Conservation (phyloP, 2,888 invertebrate species). For the Ephialtes manifestator region DNA sequence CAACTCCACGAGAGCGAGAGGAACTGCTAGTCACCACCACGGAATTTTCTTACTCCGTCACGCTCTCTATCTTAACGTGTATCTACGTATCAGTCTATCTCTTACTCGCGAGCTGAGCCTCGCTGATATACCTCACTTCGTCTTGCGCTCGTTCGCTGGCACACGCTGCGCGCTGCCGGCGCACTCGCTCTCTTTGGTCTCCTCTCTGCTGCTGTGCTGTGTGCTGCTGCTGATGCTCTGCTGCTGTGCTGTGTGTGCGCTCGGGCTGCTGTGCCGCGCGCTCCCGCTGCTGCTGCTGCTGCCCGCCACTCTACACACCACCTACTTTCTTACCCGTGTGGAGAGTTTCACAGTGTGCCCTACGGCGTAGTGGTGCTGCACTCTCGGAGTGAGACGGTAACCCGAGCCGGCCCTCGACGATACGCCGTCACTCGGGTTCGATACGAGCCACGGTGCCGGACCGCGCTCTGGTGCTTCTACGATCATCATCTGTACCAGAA, state of each 20-base stretch:
- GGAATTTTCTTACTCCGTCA: constrained; percentile 57
- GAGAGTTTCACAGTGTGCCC: constrained; percentile 70
- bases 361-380: constrained; percentile 73
- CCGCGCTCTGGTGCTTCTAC: constrained; percentile 52
- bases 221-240: constrained; percentile 34
- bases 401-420: constrained; percentile 72
- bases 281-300: constrained; percentile 57
- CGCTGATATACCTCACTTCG: constrained; percentile 65
- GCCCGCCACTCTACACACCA: constrained; percentile 55
- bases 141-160: constrained; percentile 60
- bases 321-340: constrained; percentile 71
- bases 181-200: constrained; percentile 54
- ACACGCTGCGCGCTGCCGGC: constrained; percentile 51
- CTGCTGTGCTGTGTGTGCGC: constrained; percentile 40
- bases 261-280: constrained; percentile 45
- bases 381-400: constrained; percentile 72
- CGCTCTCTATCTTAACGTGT: constrained; percentile 33
- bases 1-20: constrained; percentile 76
- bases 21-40: constrained; percentile 58
- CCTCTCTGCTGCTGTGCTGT: constrained; percentile 50
- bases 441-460: constrained; percentile 72
- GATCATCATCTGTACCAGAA: constrained; percentile 4
- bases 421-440: constrained; percentile 72
- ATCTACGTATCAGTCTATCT: constrained; percentile 64
- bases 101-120: constrained; percentile 63